A percentile compares a stretch with the other conserved stretches of the same genome.
These are phyloP conservation scores for Stenoptilia bipunctidactyla DNA, from an alignment of 2,888 invertebrate species.

Conservation along the genomic window DNA sequence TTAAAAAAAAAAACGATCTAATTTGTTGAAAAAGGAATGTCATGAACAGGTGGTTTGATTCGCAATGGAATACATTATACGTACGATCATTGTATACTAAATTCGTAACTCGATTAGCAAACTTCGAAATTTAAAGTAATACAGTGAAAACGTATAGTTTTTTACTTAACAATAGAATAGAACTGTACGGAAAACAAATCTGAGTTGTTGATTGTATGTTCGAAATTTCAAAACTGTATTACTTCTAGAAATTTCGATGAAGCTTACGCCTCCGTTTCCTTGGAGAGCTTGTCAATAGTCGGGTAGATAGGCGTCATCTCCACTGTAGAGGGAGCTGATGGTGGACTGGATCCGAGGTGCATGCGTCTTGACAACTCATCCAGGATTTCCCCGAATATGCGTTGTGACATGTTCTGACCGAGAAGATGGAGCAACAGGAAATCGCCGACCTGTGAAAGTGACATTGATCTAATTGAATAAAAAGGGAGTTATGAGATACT, in stretches of 20 bases:
- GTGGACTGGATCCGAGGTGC: conserved; percentile 80
- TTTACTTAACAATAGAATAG: no score
- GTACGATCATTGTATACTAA: conserved; percentile 2
- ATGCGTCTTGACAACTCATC: conserved; percentile 81
- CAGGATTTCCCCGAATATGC: conserved; percentile 83
- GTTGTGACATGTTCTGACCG: conserved; percentile 88
- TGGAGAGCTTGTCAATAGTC: conserved; percentile 81
- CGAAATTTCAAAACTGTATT: no score
- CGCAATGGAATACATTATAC: conserved; percentile 14
- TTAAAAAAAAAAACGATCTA: conserved; percentile 6
- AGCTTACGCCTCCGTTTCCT: conserved; percentile 86
- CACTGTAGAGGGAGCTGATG: conserved; percentile 88
- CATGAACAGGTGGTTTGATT: conserved; percentile 26
- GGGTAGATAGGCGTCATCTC: conserved; percentile 91
- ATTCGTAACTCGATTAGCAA: conserved; percentile 5
- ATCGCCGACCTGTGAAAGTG: conserved; percentile 87
- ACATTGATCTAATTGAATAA: no score
- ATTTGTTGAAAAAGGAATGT: conserved; percentile 28
- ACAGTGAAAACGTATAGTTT: no score
- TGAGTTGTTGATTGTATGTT: no score
- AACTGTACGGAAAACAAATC: no score
- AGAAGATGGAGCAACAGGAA: conserved; percentile 86
- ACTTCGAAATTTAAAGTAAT: conserved; percentile 1
- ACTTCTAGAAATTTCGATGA: no score
- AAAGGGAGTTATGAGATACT: no score